A percentile compares a stretch with the other conserved stretches of the same genome.
Conservation (phyloP, 2,113 vertebrate genomes). For the Zonotrichia leucophrys region DNA sequence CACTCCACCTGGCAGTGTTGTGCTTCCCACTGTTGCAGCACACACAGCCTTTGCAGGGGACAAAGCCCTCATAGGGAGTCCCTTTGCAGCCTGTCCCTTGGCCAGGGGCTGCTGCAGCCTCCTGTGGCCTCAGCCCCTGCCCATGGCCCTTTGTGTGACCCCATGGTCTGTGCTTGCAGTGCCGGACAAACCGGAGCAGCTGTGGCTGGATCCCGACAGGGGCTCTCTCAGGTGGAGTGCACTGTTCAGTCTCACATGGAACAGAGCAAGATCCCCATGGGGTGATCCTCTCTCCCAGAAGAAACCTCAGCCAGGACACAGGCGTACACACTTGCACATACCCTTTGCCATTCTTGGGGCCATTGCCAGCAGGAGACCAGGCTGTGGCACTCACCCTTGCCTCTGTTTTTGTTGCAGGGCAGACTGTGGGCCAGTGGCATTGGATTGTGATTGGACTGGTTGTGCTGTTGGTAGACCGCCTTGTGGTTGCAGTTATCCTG, state of each 20-base stretch:
- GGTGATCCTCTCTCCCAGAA: neutral
- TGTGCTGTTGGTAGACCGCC: neutral
- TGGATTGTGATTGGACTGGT: neutral
- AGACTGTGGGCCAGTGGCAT: fast-evolving
- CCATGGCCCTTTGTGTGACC: fast-evolving
- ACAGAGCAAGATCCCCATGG: neutral
- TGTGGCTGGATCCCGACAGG: neutral
- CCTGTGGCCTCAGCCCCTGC: no score
- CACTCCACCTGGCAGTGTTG: neutral
- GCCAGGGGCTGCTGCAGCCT: neutral
- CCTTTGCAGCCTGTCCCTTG: neutral
- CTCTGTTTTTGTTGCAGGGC: neutral
- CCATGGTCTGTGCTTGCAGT: neutral
- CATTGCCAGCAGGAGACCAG: fast-evolving
- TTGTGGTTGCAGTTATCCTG: neutral
- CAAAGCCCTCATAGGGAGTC: fast-evolving
- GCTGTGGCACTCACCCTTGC: neutral
- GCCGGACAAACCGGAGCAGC: neutral
- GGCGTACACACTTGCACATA: fast-evolving
- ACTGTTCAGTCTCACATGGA: fast-evolving
- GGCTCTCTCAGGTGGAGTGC: neutral
- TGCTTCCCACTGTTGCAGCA: neutral
- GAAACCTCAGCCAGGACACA: neutral
- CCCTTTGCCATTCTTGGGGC: fast-evolving
- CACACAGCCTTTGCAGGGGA: neutral